phyloP scores from a whole-genome alignment of 2,888 invertebrate genomes.

The Autographa pulchrina region DNA sequence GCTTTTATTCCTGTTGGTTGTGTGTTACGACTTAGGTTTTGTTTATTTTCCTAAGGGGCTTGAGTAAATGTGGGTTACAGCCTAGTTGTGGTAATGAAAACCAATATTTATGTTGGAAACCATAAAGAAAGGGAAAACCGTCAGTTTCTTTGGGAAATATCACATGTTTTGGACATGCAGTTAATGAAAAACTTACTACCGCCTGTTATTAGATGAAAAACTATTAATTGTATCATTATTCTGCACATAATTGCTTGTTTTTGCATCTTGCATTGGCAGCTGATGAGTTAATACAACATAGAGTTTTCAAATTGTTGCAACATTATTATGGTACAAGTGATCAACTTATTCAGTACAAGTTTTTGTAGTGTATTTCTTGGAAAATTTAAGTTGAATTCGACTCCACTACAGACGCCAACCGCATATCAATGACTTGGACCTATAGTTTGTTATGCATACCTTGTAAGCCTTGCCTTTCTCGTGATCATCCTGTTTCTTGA shows the following conservation, averaged over 20 bases:
- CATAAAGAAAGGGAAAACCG: not conserved
- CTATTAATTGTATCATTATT: not conserved
- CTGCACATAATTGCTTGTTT: not conserved
- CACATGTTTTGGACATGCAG: not conserved
- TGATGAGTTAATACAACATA: not conserved
- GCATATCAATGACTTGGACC: slow-evolving; percentile 72
- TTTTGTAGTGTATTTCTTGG: slow-evolving; percentile 61
- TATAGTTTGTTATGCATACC: slow-evolving; percentile 73
- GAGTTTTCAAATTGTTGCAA: slow-evolving; percentile 30
- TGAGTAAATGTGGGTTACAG: not conserved
- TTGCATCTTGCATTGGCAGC: not conserved
- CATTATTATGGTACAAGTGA: slow-evolving; percentile 45
- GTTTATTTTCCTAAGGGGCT: not conserved
- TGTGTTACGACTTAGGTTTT: not conserved
- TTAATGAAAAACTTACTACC: not conserved
- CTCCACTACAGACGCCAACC: slow-evolving; percentile 62
- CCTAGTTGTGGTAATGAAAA: not conserved
- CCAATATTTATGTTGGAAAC: not conserved
- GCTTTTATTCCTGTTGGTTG: too few relatives aligned
- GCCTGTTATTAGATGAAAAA: not conserved
- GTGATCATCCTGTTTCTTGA: slow-evolving; percentile 63
- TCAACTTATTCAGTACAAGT: slow-evolving; percentile 58
- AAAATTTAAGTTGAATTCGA: slow-evolving; percentile 64
- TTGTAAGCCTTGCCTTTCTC: slow-evolving; percentile 67
- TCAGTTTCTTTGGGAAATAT: not conserved